These are phyloP conservation scores for Pseudorhiza aurosa DNA, from an alignment of 30 jellyfish, hydroid and myxozoan genomes.

Conservation along the genomic window DNA sequence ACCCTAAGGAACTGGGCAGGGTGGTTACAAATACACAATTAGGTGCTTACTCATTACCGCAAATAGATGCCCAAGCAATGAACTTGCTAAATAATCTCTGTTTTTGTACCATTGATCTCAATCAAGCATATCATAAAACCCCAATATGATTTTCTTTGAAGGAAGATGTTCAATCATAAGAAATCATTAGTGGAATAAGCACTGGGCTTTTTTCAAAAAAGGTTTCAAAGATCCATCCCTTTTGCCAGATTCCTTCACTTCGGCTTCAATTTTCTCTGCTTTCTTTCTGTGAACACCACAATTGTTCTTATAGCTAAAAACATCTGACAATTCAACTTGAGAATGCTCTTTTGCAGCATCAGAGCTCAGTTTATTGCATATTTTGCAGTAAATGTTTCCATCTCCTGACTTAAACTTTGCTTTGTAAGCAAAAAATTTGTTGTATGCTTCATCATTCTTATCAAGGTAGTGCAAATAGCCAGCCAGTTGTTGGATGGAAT, in stretches of 20 bases:
- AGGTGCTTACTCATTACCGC: too few species aligned
- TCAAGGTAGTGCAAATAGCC: conserved; percentile 73
- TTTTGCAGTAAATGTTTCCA: conserved; percentile 22
- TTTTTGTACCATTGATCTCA: too few species aligned
- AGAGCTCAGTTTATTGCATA: conserved; percentile 27
- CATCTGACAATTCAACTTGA: conserved; percentile 34
- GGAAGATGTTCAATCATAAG: too few species aligned
- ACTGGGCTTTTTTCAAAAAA: too few species aligned
- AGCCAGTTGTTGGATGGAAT: conserved; percentile 81
- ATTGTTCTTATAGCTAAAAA: conserved; percentile 4
- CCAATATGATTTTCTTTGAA: too few species aligned
- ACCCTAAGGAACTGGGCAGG: too few species aligned
- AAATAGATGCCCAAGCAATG: too few species aligned
- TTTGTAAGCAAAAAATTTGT: conserved; percentile 80
- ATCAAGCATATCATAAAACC: too few species aligned
- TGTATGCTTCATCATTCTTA: conserved; percentile 76
- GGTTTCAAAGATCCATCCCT: not conserved
- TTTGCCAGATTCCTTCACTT: conserved; percentile 27
- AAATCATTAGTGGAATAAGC: too few species aligned
- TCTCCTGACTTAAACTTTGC: conserved; percentile 22
- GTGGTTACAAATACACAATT: too few species aligned
- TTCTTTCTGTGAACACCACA: conserved; percentile 13
- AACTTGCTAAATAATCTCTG: too few species aligned
- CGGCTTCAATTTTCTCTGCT: conserved; percentile 3
- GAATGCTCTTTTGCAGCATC: not conserved